These are phyloP conservation scores for Nesidiocoris tenuis DNA, from an alignment of 2,888 invertebrate species.

Conservation along the genomic window DNA sequence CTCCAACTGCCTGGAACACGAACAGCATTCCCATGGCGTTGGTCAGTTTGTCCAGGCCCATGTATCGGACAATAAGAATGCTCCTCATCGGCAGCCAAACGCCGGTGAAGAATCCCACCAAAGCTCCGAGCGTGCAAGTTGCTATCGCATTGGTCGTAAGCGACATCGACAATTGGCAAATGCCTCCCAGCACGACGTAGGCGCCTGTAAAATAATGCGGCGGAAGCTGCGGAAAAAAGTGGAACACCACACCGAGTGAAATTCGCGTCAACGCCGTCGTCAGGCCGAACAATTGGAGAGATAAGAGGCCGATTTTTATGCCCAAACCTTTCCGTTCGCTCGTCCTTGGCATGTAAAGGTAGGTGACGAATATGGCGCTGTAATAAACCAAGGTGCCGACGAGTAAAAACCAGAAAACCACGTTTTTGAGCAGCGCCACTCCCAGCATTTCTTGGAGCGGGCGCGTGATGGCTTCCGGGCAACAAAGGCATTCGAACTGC, in stretches of 20 bases:
- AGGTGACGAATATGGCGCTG: constrained; percentile 28
- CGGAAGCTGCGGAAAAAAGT: constrained; percentile 20
- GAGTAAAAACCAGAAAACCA: constrained; percentile 8
- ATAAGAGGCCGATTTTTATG: background rate
- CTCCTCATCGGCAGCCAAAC: constrained; percentile 34
- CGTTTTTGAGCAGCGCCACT: constrained; percentile 22
- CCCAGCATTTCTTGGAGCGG: constrained; percentile 34
- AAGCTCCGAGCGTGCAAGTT: constrained; percentile 1
- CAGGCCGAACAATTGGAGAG: constrained; percentile 16
- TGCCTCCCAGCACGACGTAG: constrained; percentile 21
- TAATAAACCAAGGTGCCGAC: constrained; percentile 30
- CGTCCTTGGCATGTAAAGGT: constrained; percentile 10
- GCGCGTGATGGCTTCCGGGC: constrained; percentile 25
- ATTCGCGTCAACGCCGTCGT: constrained; percentile 7
- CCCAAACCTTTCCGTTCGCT: constrained; percentile 9
- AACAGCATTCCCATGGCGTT: constrained; percentile 39
- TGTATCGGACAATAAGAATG: constrained; percentile 20
- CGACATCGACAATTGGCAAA: constrained; percentile 13
- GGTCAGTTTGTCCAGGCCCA: constrained; percentile 32
- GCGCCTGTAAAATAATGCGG: constrained; percentile 27
- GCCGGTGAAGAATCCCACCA: constrained; percentile 24
- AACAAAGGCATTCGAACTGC: constrained; percentile 30
- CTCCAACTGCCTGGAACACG: constrained; percentile 32
- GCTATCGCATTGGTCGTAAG: constrained; percentile 3
- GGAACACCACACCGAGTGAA: constrained; percentile 17